Evolutionary conservation across 1,140 invertebrate species (phyloP), one percentile per base, ranked within the genome.

Genomic region (Colletes gigas): DNA sequence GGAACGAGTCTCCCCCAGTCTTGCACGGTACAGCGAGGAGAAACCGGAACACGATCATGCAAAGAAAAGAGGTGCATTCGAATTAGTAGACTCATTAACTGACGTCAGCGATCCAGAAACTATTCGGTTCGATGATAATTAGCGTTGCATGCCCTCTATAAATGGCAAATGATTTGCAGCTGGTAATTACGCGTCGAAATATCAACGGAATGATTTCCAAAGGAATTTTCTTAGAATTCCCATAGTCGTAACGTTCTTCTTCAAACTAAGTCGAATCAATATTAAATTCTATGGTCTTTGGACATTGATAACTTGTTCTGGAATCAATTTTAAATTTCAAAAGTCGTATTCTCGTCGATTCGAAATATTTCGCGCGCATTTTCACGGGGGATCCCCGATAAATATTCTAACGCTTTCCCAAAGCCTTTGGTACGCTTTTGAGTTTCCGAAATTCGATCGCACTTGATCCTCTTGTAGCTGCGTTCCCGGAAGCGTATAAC

Each of bases 61-160:
- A n/a, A 68, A 68, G 74, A 76, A 66, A 69, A 30, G 30, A 30
- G 9, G 15, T n/a, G 65, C 52, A 47, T 76, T 50, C 65, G 68
- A 67, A 76, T 76, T 76, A 69, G 65, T 76, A 69, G 65, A 10
- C 74, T 76, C 65, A 69, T 76, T 68, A 76, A 41, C 52, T 14
- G 65, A 69, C 52, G 68, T 55, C 44, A 30, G 19, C 74, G 63
- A 59, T 19, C 19, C 19, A 59, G 74, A 57, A 59, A 44, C 41
- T 68, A 39, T 75, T 44, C 60, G 60, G 30, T 15, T 55, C 17
- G 50, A 67, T 66, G 19, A 41, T 76, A 76, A 76, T 76, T 76
- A 68, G 52, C 14, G 66, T 21, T 68, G 3, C 19, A 8, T 17
- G 47, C 62, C 10, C 73, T 41, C 50, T 21, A 19, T n/a, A n/a